Evolutionary conservation across 2,888 invertebrate species (phyloP), one percentile per base, ranked within the genome.

Genomic region (Protodeltote pygarga): DNA sequence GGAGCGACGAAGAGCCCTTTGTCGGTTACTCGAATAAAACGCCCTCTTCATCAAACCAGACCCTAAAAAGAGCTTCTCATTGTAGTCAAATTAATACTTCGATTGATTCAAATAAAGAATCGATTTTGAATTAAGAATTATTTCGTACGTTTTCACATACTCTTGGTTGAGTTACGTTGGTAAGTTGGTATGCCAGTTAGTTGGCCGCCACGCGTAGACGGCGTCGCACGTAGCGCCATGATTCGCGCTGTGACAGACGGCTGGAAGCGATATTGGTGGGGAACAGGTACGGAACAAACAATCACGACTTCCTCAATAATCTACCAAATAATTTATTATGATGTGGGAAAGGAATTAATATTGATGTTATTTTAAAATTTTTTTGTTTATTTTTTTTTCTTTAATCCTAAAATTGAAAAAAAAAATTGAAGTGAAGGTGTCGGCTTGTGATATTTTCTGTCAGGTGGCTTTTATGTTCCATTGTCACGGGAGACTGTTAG

Each of bases 201-300:
- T 91, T 76, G 71, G 79, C 75, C 82, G 85, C 79, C 81, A 79
- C 78, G 83, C 87, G 87, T 78, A 74, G 84, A 75, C 71, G 78
- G 80, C 71, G 79, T 61, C 81, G 83, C 83, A 87, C 90, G 91
- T 73, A 65, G 61, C 81, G 81, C 68, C 40, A 91, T 91, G 91
- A 89, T 92, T 52, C 92, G 92, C 73, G 85, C 87, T 53, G 86
- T 92, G 60, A 77, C 86, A 41, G 89, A 90, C 69, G 75, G 86
- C 63, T 92, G 92, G 92, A 91, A 90, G 75, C 85, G 87, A 64
- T 92, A 87, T 72, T 92, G 91, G 91, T 91, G 91, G 90, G 92
- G 92, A 73, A 85, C 90, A 90, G 92, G 92, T 92, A 89, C 82
- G 87, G 81, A 86, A 85, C 79, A 65, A 79, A 71, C 76, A 80